Base-by-base conservation (phyloP, 2,113 vertebrate genomes). In the Ia io region DNA sequence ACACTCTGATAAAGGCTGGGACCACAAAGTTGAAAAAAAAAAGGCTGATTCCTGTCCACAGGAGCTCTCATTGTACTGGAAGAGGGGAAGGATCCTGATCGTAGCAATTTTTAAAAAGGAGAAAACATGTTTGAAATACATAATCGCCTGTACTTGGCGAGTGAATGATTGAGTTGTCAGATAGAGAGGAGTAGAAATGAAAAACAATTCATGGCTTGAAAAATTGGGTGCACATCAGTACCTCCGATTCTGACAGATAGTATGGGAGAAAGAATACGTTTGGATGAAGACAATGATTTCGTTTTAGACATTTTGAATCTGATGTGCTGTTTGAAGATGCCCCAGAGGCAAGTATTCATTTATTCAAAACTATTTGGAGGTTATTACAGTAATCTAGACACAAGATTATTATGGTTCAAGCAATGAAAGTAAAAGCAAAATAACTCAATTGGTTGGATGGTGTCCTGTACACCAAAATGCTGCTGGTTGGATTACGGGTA, bases 171-270 rank as follows among this genome's bases (percentile, higher is more conserved):
- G 12, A 76, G 32, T 35, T 83, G 0, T 90, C 87, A 87, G 59
- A 63, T 94, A 63, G 63, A 67, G 61, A 93, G 82, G 32, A 79
- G 2, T 76, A 91, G 79, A 93, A 86, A 78, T 74, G 42, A 76
- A 8, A 51, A 61, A 30, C 8, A 32, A 5, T 17, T 67, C 63
- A 47, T 91, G 8, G 51, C 35, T 92, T 95, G 35, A 87, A 93
- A 80, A 95, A 89, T 12, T 73, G 28, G 47, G 9, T 63, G 10
- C 16, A 37, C 9, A 25, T 67, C 70, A 35, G 25, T 32, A 56
- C 12, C 14, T 78, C 59, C 16, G 20, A 40, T 13, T 44, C n/a
- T 88, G 78, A 71, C 9, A 49, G 63, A 40, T 87, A 63, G 35
- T 47, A 70, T 20, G 2, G 25, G 35, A 42, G 11, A 67, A 88